Base-by-base conservation (phyloP, 2,113 vertebrate species). In the Promerops cafer region DNA sequence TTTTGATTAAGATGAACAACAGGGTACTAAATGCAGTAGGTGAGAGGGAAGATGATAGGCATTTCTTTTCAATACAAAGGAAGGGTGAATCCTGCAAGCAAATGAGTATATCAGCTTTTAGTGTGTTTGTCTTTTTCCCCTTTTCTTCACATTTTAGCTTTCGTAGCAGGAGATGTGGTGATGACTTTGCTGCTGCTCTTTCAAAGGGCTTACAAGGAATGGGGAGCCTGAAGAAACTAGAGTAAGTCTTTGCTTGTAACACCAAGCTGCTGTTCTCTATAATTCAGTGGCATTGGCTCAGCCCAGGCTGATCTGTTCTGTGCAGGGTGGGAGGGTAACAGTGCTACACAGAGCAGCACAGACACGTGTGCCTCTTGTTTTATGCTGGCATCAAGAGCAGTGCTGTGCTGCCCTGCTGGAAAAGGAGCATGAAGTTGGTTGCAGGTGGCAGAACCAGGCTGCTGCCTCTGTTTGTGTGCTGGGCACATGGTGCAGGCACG, bases 171-270 rank as follows among this genome's bases (percentile, higher is more conserved):
- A 99, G 98, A 59, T 99, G 98, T 53, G 98, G 98, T 0, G 96
- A 99, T 35, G 97, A 93, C 79, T 99, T 99, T 97, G 99, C 98
- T 17, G 97, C 98, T 95, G 98, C 98, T 88, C 97, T 99, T 91
- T 98, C 98, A 21, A 97, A 91, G 86, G 95, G 92, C 84, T 89
- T 99, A 82, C 97, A 49, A 7, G 97, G 97, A 47, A 97, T 99
- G 87, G 68, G 37, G 77, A 94, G 6, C 64, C 96, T 99, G 94
- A 97, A 95, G 97, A 98, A 96, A 63, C 91, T 99, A 8, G 98
- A 98, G 99, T 99, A 97, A 98, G 99, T 96, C n/a, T 91, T 70
- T 74, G 23, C 39, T 75, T 49, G 31, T 13, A 13, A 18, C 19
- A 33, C 16, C 57, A 81, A n/a, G n/a, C n/a, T n/a, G n/a, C 27